Evolutionary conservation across 30 jellyfish, hydroid and myxozoan genomes (phyloP), one percentile per base, ranked within the genome.

Genomic region (Hydractinia echinata): DNA sequence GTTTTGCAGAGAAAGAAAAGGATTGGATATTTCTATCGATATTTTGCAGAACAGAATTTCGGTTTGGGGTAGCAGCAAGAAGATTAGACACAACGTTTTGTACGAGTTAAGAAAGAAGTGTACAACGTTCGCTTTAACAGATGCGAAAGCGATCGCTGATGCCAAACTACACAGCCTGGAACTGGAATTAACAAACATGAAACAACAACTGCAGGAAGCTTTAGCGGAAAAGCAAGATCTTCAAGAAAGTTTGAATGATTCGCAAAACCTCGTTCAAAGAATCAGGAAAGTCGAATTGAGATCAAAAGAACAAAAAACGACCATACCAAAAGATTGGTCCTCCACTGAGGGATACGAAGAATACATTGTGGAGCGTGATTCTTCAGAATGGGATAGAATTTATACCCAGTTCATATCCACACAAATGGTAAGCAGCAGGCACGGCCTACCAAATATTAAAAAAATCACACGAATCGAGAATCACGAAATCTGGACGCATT

Each of bases 141-240:
- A 71, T 71, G 81, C 81, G 60, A 71, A 50, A 20, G 9, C n/a
- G 18, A 71, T 71, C 67, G 81, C 81, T 19, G 81, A 71, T 20
- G 81, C 81, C 18, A 30, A 50, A 20, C n/a, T 71, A 58, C 55
- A 50, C 11, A 71, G 81, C 52, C 52, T 71, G 18, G 81, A 71
- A 15, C n/a, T n/a, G 1, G 81, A 71, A 15, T 58, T 71, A 19
- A 4, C 30, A 15, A 71, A 19, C 6, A 71, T 58, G 7, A 54
- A 52, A 71, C 30, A 71, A 15, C 81, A 71, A 71, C 66, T 71
- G 55, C 81, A 71, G 50, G 81, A 71, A 20, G 81, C 81, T 71
- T 71, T 71, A 52, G 13, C 8, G 50, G 52, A 52, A 71, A 48
- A 71, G 18, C 8, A 48, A 9, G 9, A 8, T 7, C 50, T 71